phyloP scores from a whole-genome alignment of 2,113 vertebrate species.

The Ancistrus triradiatus region DNA sequence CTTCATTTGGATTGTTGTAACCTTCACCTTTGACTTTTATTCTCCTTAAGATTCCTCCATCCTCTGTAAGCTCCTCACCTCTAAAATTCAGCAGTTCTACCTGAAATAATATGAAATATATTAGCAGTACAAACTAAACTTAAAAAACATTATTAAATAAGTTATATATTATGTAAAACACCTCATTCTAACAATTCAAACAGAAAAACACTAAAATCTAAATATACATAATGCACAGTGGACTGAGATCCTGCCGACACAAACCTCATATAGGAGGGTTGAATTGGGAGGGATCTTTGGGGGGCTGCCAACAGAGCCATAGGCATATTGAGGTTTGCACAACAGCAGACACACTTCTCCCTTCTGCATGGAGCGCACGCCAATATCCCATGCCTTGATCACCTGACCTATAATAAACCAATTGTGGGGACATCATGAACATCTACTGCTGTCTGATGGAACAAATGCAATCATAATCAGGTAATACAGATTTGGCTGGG shows the following conservation, averaged over 20 bases:
- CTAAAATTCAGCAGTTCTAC: conserved; percentile 89
- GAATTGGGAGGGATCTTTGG: conserved; percentile 88
- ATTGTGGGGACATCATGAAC: background rate
- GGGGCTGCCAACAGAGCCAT: conserved; percentile 80
- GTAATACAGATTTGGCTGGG: background rate
- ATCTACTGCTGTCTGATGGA: background rate
- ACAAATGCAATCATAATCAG: too few relatives aligned
- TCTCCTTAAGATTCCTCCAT: conserved; percentile 85
- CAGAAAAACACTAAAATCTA: background rate
- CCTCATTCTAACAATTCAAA: background rate
- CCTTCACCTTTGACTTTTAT: conserved; percentile 91
- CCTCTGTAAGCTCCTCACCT: conserved; percentile 85
- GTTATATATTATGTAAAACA: background rate
- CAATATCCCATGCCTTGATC: conserved; percentile 91
- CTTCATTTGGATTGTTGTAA: conserved; percentile 87
- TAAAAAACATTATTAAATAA: too few relatives aligned
- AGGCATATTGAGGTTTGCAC: conserved; percentile 87
- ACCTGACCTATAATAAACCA: conserved; percentile 79
- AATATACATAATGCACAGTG: background rate
- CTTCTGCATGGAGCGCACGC: conserved; percentile 86
- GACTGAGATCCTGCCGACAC: conserved; percentile 2
- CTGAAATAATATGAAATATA: conserved; percentile 57
- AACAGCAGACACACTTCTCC: conserved; percentile 86
- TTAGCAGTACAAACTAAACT: background rate
- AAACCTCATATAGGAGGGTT: conserved; percentile 83